A percentile compares a stretch with the other conserved stretches of the same genome.
Evolutionary conservation across 2,888 invertebrate species (phyloP).

Genomic region (Choristoneura rosaceana): DNA sequence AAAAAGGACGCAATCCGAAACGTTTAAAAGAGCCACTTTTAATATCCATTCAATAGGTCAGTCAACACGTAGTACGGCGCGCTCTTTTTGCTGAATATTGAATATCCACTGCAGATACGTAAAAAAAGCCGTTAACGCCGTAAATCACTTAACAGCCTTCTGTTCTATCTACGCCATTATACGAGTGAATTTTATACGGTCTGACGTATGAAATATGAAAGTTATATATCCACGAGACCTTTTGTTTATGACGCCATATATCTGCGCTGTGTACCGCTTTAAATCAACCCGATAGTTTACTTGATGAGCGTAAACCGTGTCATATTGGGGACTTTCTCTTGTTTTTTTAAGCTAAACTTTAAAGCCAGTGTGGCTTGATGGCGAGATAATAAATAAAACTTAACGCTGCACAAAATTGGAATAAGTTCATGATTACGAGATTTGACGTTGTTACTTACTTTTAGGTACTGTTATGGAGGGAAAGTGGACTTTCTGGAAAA

Average conservation of each 20-base stretch:
- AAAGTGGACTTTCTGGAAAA: too few species aligned
- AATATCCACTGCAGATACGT: conserved; percentile 69
- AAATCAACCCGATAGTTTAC: conserved; percentile 67
- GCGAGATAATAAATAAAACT: conserved; percentile 11
- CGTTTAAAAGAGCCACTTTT: conserved; percentile 18
- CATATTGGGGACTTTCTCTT: conserved; percentile 28
- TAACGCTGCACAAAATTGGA: not conserved
- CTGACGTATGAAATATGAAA: conserved; percentile 82
- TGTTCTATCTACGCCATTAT: conserved; percentile 62
- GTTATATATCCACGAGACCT: conserved; percentile 59
- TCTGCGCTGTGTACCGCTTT: conserved; percentile 70
- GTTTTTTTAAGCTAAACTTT: conserved; percentile 21
- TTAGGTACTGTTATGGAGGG: too few species aligned
- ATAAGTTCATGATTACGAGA: too few species aligned
- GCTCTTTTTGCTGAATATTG: conserved; percentile 76
- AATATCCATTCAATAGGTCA: conserved; percentile 41
- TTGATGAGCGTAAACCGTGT: conserved; percentile 35
- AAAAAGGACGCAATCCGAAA: not conserved
- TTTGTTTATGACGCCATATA: conserved; percentile 61
- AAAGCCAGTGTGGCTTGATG: not conserved
- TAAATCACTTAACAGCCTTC: conserved; percentile 75
- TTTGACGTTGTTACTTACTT: not conserved
- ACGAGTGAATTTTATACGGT: conserved; percentile 65
- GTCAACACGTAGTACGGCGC: conserved; percentile 42
- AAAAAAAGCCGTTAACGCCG: conserved; percentile 78